Evolutionary conservation across 2,113 vertebrate genomes (phyloP).

Genomic region (Petroica traversi): DNA sequence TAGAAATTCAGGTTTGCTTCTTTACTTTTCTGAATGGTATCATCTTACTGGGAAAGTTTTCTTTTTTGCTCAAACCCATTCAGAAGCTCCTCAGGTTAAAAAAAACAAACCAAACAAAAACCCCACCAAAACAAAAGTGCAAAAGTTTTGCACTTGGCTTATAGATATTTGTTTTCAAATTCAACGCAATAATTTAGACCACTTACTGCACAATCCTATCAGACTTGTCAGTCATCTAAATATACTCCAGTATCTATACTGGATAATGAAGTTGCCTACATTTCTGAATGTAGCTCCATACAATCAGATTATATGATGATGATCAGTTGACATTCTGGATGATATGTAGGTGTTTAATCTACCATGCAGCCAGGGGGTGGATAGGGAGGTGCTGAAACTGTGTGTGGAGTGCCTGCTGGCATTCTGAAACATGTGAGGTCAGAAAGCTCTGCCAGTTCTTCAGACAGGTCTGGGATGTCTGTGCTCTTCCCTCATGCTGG

Average conservation of each 20-base stretch:
- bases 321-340: background rate
- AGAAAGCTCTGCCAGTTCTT: background rate
- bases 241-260: background rate
- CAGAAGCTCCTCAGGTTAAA: background rate
- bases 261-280: background rate
- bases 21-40: background rate
- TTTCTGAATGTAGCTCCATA: background rate
- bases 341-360: background rate
- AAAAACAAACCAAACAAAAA: background rate
- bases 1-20: background rate
- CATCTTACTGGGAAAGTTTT: background rate
- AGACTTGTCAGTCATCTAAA: background rate
- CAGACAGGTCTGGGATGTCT: background rate
- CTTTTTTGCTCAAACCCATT: background rate
- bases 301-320: no score
- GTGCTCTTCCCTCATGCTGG: background rate
- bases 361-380: fast-evolving
- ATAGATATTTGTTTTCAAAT: background rate
- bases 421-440: background rate
- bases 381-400: background rate
- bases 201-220: background rate
- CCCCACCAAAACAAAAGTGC: no score
- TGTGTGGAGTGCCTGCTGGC: background rate
- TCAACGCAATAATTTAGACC: background rate
- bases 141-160: background rate